Evolutionary conservation across 1,140 invertebrate genomes (phyloP).

Genomic region (Papilio glaucus): DNA sequence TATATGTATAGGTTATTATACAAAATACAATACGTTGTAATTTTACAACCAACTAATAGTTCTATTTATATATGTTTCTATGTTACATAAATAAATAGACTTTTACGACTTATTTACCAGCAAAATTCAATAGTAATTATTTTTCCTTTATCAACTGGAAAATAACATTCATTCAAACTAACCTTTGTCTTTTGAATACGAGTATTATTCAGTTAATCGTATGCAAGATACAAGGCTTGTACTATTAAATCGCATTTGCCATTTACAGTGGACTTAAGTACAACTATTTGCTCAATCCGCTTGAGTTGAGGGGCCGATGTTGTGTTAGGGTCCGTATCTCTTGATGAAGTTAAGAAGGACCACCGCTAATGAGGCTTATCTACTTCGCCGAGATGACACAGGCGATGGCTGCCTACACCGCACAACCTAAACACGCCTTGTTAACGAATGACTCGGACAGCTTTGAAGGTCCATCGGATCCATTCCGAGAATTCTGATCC

Average conservation of each 20-base stretch:
- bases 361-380: conserved; percentile 74
- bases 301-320: conserved; percentile 23
- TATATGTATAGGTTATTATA: no score
- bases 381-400: conserved; percentile 60
- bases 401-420: conserved; percentile 60
- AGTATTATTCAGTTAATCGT: conserved; percentile 22
- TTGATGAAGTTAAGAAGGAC: conserved; percentile 71
- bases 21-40: no score
- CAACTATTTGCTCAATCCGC: conserved; percentile 31
- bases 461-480: conserved; percentile 32
- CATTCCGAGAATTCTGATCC: conserved; percentile 38
- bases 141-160: conserved; percentile 4
- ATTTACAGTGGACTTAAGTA: conserved; percentile 33
- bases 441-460: conserved; percentile 50
- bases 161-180: not conserved
- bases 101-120: not conserved
- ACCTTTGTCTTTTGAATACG: conserved; percentile 32
- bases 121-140: not conserved
- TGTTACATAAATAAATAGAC: no score
- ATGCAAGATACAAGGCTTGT: conserved; percentile 32
- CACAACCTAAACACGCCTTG: conserved; percentile 55
- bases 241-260: conserved; percentile 34
- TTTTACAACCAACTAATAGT: no score
- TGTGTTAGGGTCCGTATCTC: conserved; percentile 48
- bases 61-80: no score